Evolutionary conservation across 1,140 invertebrate species (phyloP).

Genomic region (Drosophila mojavensis): DNA sequence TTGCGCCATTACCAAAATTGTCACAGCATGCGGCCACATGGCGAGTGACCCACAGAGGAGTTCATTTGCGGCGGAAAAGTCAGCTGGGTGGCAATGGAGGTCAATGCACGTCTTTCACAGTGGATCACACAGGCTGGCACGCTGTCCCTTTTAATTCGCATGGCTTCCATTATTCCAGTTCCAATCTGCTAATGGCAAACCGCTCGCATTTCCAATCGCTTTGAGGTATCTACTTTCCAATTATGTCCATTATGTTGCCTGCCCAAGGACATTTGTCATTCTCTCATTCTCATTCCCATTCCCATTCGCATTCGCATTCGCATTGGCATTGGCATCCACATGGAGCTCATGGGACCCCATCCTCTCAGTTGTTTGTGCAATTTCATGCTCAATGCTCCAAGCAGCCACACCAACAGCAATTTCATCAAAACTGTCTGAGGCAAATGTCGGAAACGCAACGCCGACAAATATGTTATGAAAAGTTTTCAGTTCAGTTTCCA

Average conservation of each 20-base stretch:
- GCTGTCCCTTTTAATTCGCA: conserved; percentile 19
- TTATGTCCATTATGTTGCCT: conserved; percentile 40
- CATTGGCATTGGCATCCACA: background rate
- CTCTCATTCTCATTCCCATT: background rate
- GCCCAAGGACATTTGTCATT: conserved; percentile 42
- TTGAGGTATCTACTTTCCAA: conserved; percentile 34
- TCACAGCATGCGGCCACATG: conserved; percentile 58
- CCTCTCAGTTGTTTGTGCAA: conserved; percentile 20
- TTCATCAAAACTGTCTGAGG: conserved; percentile 41
- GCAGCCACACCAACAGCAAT: conserved; percentile 21
- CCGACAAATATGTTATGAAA: conserved; percentile 45
- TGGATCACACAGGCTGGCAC: background rate
- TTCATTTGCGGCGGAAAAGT: conserved; percentile 7
- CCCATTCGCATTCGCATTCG: conserved; percentile 12
- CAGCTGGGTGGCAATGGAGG: conserved; percentile 17
- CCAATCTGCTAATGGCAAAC: conserved; percentile 70
- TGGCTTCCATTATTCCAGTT: conserved; percentile 51
- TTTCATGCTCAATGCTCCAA: conserved; percentile 25
- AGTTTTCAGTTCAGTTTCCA: conserved; percentile 21
- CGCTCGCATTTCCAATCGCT: conserved; percentile 25
- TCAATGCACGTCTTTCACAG: conserved; percentile 8
- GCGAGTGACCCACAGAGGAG: conserved; percentile 31
- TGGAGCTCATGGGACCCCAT: background rate
- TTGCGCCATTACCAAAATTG: conserved; percentile 55
- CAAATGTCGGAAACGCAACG: conserved; percentile 31